Percentiles rank a stretch among this genome's conserved stretches.
Evolutionary conservation across 2,888 invertebrate genomes (phyloP).

Genomic region (Nasonia oneida): DNA sequence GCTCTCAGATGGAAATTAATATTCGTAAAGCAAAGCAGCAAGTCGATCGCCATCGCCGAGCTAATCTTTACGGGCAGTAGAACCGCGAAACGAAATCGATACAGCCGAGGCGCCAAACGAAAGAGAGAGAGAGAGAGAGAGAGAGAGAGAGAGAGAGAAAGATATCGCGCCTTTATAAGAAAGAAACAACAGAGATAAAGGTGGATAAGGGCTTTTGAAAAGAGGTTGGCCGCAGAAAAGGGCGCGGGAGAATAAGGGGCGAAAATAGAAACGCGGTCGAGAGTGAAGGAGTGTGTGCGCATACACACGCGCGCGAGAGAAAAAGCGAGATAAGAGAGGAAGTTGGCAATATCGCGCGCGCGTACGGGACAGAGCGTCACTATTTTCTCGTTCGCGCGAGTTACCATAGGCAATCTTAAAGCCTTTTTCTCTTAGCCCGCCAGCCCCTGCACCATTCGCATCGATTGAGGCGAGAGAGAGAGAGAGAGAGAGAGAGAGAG

Average conservation of each 20-base stretch:
- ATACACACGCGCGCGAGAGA: conserved; percentile 27
- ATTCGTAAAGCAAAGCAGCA: neutral
- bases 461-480: conserved; percentile 35
- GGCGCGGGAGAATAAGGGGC: conserved; percentile 1
- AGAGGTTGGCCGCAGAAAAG: neutral
- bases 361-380: conserved; percentile 62
- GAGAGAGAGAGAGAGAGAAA: neutral
- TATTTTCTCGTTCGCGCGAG: conserved; percentile 66
- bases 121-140: neutral
- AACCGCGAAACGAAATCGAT: neutral
- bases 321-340: conserved; percentile 55
- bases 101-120: neutral
- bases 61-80: neutral
- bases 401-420: conserved; percentile 68
- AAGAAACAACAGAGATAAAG: conserved; percentile 14
- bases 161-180: conserved; percentile 21
- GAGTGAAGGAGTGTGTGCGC: neutral
- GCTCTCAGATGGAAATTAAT: neutral
- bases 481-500: too few relatives aligned
- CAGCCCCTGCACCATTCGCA: conserved; percentile 20
- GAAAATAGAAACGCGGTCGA: neutral
- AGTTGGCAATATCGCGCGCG: conserved; percentile 65
- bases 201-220: conserved; percentile 23
- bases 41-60: neutral
- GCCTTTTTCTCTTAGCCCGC: conserved; percentile 21